phyloP scores from a whole-genome alignment of 2,113 vertebrate species.

The Macquaria australasica region DNA sequence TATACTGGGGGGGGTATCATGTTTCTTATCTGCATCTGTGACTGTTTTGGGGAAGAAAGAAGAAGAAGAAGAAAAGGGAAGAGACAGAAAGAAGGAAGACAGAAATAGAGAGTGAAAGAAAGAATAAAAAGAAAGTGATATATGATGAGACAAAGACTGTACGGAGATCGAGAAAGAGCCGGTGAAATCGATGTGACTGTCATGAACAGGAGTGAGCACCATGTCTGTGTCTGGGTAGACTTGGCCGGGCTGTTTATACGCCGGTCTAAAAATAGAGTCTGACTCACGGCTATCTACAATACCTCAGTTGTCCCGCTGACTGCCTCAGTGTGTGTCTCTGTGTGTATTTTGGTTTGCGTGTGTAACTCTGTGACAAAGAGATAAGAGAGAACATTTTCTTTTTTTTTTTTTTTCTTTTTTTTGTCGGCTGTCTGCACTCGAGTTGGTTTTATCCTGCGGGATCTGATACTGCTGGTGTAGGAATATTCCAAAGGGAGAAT shows the following conservation, averaged over 20 bases:
- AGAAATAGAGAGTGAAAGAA: not conserved
- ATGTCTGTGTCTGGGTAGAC: constrained; percentile 77
- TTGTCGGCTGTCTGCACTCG: constrained; percentile 41
- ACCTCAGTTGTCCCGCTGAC: constrained; percentile 73
- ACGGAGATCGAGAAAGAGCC: constrained; percentile 24
- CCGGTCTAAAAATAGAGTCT: constrained; percentile 79
- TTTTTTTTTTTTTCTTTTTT: not conserved
- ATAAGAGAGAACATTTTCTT: constrained; percentile 51
- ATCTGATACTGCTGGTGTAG: constrained; percentile 38
- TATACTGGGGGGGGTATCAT: not conserved
- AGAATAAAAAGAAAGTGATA: not conserved
- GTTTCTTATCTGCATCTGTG: constrained; percentile 44
- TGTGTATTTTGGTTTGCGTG: constrained; percentile 50
- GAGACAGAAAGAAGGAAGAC: not conserved
- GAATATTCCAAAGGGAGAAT: constrained; percentile 53
- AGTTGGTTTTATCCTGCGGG: constrained; percentile 52
- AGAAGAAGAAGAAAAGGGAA: not conserved
- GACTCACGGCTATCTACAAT: constrained; percentile 82
- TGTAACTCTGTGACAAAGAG: constrained; percentile 57
- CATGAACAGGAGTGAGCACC: constrained; percentile 45
- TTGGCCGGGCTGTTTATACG: constrained; percentile 70
- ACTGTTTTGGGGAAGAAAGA: constrained; percentile 21
- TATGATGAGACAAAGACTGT: not conserved
- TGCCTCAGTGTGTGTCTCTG: constrained; percentile 42
- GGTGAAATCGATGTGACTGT: constrained; percentile 56